Evolutionary conservation across 1,140 invertebrate genomes (phyloP).

Genomic region (Thaumatotibia leucotreta): DNA sequence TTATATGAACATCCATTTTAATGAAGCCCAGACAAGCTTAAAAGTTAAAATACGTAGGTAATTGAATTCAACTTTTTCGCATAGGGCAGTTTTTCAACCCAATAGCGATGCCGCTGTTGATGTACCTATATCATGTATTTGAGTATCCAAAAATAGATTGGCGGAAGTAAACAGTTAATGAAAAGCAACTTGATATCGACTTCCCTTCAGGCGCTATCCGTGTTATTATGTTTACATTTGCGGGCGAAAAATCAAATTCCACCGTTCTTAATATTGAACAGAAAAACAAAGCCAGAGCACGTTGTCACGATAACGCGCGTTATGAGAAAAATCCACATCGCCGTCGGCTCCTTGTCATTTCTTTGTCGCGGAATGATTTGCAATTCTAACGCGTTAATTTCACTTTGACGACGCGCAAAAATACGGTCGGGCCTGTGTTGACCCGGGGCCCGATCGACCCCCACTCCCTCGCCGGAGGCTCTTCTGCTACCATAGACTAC

Average conservation of each 20-base stretch:
- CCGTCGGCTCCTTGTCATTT: constrained; percentile 56
- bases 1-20: neutral
- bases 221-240: constrained; percentile 3
- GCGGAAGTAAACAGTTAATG: neutral
- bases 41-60: no score
- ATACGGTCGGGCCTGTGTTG: constrained; percentile 54
- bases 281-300: constrained; percentile 35
- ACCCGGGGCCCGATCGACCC: constrained; percentile 30
- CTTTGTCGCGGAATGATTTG: constrained; percentile 66
- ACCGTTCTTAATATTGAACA: constrained; percentile 40
- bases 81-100: neutral
- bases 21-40: neutral
- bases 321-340: constrained; percentile 65
- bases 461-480: constrained; percentile 36
- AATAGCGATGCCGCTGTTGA: neutral
- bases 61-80: neutral
- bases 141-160: neutral
- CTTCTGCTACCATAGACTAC: constrained; percentile 19
- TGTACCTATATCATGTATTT: neutral
- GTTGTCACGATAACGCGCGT: constrained; percentile 40
- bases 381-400: constrained; percentile 72
- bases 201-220: neutral
- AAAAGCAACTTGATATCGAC: neutral
- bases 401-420: constrained; percentile 70
- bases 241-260: constrained; percentile 22